phyloP scores from a whole-genome alignment of 2,113 vertebrate genomes.

The Elaphurus davidianus region DNA sequence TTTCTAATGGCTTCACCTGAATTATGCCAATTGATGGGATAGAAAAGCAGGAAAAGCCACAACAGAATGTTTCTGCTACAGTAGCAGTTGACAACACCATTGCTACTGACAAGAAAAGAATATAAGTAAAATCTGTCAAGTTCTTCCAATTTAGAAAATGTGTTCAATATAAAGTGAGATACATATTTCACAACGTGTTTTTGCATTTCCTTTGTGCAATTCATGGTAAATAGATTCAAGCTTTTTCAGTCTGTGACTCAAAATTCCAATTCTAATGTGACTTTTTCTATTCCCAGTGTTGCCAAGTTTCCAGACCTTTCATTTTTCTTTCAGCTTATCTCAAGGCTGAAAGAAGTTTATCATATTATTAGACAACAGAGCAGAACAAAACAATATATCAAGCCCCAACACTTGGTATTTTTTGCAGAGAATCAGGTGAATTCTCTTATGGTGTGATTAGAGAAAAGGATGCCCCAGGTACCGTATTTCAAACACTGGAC shows the following conservation, averaged over 20 bases:
- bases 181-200: background rate
- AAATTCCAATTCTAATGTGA: background rate
- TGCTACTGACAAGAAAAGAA: background rate
- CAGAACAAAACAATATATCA: constrained; percentile 61
- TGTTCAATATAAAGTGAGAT: constrained; percentile 16
- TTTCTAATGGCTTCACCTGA: constrained; percentile 18
- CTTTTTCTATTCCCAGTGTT: constrained; percentile 59
- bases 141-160: background rate
- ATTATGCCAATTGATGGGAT: background rate
- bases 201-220: constrained; percentile 44
- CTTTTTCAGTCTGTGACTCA: background rate
- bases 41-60: background rate
- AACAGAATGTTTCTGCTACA: background rate
- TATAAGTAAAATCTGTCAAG: background rate
- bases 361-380: constrained; percentile 72
- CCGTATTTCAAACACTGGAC: background rate
- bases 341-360: constrained; percentile 73
- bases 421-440: constrained; percentile 40
- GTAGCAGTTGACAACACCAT: background rate
- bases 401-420: constrained; percentile 30
- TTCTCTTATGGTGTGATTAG: constrained; percentile 2
- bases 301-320: constrained; percentile 48
- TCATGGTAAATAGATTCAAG: background rate
- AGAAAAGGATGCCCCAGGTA: background rate
- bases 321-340: constrained; percentile 73